These are phyloP conservation scores for Ctenochaetus hawaiiensis DNA, from an alignment of 2,797 vertebrate species.

Conservation along the genomic window DNA sequence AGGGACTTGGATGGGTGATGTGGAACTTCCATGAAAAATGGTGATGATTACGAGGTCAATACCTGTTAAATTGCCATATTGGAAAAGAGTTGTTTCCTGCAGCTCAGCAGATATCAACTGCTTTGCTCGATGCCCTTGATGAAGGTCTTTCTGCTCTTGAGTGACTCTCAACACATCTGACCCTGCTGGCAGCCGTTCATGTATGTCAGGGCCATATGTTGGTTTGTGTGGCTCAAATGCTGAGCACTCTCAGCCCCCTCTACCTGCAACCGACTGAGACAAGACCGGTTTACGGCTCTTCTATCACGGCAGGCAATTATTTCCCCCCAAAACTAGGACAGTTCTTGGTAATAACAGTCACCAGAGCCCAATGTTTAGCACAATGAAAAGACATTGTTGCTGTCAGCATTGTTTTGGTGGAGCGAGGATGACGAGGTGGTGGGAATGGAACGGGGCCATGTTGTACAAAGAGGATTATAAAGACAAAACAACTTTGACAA, in stretches of 20 bases:
- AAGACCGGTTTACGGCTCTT: constrained; percentile 35
- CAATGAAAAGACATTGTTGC: constrained; percentile 59
- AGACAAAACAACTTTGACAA: constrained; percentile 82
- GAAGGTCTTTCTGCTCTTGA: constrained; percentile 70
- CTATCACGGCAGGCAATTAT: constrained; percentile 49
- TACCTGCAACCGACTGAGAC: constrained; percentile 56
- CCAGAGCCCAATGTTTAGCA: constrained; percentile 60
- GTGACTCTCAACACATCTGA: constrained; percentile 63
- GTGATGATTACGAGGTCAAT: constrained; percentile 63
- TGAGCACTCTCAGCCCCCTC: constrained; percentile 13
- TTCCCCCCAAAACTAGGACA: constrained; percentile 48
- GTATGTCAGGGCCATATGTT: constrained; percentile 77
- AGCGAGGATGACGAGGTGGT: constrained; percentile 58
- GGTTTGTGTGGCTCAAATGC: constrained; percentile 38
- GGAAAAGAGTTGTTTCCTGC: constrained; percentile 46
- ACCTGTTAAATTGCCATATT: constrained; percentile 66
- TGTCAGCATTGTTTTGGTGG: constrained; percentile 70
- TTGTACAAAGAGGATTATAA: constrained; percentile 77
- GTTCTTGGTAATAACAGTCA: constrained; percentile 52
- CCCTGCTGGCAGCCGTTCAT: constrained; percentile 69
- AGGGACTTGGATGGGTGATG: constrained; percentile 60
- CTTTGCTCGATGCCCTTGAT: constrained; percentile 68
- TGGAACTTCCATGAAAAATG: constrained; percentile 69
- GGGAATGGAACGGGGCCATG: constrained; percentile 62
- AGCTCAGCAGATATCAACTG: constrained; percentile 66